These are phyloP conservation scores for Aurelia sp. DNA, from an alignment of 30 jellyfish, hydroid and myxozoan species.

Conservation along the genomic window DNA sequence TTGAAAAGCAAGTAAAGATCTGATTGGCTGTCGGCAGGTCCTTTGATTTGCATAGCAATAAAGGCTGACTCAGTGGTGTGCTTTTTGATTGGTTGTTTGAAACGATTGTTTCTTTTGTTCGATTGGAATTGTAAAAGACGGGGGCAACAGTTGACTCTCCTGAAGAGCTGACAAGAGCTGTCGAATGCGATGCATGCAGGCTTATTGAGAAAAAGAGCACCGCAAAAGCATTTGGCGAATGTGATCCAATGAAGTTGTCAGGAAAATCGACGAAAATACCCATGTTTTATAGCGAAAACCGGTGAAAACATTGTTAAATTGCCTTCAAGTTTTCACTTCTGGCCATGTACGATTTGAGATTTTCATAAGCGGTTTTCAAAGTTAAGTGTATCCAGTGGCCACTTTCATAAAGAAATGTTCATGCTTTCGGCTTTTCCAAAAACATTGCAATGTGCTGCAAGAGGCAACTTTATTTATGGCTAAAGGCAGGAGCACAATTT, in stretches of 20 bases:
- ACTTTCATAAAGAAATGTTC: too few relatives aligned
- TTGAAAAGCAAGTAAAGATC: background rate
- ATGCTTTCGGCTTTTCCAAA: background rate
- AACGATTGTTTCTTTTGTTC: constrained; percentile 11
- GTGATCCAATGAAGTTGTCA: too few relatives aligned
- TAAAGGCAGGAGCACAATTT: background rate
- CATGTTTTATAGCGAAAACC: too few relatives aligned
- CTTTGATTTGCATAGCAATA: constrained; percentile 24
- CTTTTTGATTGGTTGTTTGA: constrained; percentile 40
- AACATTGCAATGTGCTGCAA: background rate
- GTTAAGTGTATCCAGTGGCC: too few relatives aligned
- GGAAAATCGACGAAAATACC: too few relatives aligned
- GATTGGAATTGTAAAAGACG: background rate
- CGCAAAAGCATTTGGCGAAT: background rate
- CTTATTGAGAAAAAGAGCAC: too few relatives aligned
- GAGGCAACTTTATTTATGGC: background rate
- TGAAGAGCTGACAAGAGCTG: background rate
- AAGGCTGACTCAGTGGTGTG: constrained; percentile 26
- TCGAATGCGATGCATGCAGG: background rate
- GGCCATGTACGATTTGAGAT: too few relatives aligned
- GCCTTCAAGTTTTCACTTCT: too few relatives aligned
- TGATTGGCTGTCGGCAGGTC: constrained; percentile 53
- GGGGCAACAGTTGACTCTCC: background rate
- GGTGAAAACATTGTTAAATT: too few relatives aligned
- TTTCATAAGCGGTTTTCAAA: too few relatives aligned